Base-by-base conservation (phyloP, 2,113 vertebrate species). In the Gavia stellata region DNA sequence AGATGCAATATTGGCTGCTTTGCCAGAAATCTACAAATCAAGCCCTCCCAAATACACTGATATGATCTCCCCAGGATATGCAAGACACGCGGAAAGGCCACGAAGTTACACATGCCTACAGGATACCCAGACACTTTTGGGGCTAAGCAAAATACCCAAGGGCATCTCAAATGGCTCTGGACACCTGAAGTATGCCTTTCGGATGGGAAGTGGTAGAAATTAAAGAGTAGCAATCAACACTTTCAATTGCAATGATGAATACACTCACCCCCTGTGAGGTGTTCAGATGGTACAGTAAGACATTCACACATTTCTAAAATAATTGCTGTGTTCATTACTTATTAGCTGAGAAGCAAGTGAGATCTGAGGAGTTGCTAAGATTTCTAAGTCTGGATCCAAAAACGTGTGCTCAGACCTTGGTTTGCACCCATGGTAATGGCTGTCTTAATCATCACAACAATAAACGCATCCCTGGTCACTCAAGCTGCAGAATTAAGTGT, bases 391-490 rank as follows among this genome's bases (percentile, higher is more conserved):
- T 86, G n/a, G 28, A 88, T 63, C 24, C 40, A 81, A 55, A 83
- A 73, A 29, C 0, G 0, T 47, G 3, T 21, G 3, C 56, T 86
- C 33, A 66, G 59, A 31, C 20, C 5, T 17, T 16, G 12, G 3
- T 71, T 72, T 88, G 31, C 21, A 67, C 3, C 8, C 12, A 24
- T 55, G 9, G 14, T 9, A 59, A 47, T 17, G 28, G 2, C 14
- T 86, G 20, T 14, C 5, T 93, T 52, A 42, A 67, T 38, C 34
- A 18, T 20, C 36, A 52, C 20, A 45, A 55, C 8, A 49, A n/a
- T 23, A 47, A 88, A 44, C 2, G 1, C 1, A 1, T 34, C 53
- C 28, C 49, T 55, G 19, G 6, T 62, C 36, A 63, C 13, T n/a
- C 34, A 45, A 50, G n/a, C 10, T 87, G 65, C 38, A 52, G 45